Evolutionary conservation across 2,113 vertebrate species (phyloP).

Genomic region (Mohoua ochrocephala): DNA sequence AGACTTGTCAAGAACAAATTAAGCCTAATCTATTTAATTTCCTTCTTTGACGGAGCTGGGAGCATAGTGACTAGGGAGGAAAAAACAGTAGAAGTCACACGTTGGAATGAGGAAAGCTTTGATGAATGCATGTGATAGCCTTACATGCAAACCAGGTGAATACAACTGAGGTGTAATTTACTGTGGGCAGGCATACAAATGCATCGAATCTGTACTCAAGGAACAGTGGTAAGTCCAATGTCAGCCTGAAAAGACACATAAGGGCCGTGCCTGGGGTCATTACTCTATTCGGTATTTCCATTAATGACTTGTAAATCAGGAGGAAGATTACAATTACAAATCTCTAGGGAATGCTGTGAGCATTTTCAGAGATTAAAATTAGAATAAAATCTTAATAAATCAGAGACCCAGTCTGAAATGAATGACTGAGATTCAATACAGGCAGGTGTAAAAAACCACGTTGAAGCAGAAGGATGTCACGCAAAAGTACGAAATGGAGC

Average conservation of each 20-base stretch:
- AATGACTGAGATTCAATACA: background rate
- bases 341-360: background rate
- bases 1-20: slow-evolving; percentile 48
- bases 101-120: slow-evolving; percentile 23
- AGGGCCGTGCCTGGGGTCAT: slow-evolving; percentile 12
- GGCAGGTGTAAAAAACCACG: background rate
- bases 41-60: background rate
- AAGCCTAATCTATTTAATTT: slow-evolving; percentile 35
- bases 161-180: background rate
- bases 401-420: background rate
- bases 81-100: background rate
- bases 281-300: background rate
- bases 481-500: background rate
- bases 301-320: slow-evolving; percentile 41
- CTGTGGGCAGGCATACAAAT: background rate
- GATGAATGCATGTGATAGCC: background rate
- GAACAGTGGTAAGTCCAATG: background rate
- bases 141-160: slow-evolving; percentile 20
- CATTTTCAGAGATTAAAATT: slow-evolving; percentile 20
- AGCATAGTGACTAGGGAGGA: background rate
- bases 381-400: slow-evolving; percentile 53
- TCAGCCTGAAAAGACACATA: background rate
- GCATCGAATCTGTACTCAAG: background rate
- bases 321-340: slow-evolving; percentile 51
- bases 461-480: background rate